These are phyloP conservation scores for Alligator mississippiensis DNA, from an alignment of 2,113 vertebrate species.

Conservation along the genomic window DNA sequence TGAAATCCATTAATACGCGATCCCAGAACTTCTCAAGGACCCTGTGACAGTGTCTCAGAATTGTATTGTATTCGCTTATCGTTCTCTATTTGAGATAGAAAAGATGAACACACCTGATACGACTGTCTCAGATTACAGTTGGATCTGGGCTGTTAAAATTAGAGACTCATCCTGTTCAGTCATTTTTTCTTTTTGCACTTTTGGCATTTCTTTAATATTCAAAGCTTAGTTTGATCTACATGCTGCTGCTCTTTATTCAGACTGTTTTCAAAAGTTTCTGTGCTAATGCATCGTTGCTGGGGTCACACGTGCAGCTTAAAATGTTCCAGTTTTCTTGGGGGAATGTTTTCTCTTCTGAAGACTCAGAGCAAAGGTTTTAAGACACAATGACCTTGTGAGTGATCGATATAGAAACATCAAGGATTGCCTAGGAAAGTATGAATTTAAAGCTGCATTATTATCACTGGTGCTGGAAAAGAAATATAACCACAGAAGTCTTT, in stretches of 20 bases:
- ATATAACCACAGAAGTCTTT: background rate
- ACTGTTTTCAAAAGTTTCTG: background rate
- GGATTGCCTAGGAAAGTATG: background rate
- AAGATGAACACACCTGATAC: background rate
- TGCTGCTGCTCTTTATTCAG: constrained; percentile 16
- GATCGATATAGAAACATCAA: background rate
- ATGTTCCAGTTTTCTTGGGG: background rate
- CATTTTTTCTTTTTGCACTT: background rate
- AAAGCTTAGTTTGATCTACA: background rate
- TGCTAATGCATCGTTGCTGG: background rate
- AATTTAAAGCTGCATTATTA: background rate
- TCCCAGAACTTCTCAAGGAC: background rate
- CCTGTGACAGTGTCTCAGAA: background rate
- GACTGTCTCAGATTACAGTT: background rate
- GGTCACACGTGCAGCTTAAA: background rate
- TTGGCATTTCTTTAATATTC: background rate
- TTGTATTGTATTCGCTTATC: constrained; percentile 26
- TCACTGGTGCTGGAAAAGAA: background rate
- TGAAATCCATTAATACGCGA: constrained; percentile 34
- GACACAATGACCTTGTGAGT: background rate
- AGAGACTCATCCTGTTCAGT: background rate
- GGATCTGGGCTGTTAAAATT: background rate
- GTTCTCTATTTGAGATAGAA: constrained; percentile 15
- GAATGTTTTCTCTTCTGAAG: background rate
- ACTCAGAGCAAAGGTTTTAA: background rate